Percentiles rank a stretch among this genome's conserved stretches.
phyloP scores from a whole-genome alignment of 2,888 invertebrate species.

The Limenitis camilla region DNA sequence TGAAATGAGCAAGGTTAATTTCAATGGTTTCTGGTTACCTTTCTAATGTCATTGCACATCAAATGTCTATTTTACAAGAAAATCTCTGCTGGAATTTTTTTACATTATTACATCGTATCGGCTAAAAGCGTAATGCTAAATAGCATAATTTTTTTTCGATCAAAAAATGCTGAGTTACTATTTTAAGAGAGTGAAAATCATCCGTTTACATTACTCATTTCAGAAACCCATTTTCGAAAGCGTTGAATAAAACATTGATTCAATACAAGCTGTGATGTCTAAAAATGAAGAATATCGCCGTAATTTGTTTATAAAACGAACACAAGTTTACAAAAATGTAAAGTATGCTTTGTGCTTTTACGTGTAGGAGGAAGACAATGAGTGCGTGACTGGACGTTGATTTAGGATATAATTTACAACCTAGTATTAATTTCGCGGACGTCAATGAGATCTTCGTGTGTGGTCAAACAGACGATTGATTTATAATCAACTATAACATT shows the following conservation, averaged over 20 bases:
- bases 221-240: too few relatives aligned
- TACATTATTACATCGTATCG: too few relatives aligned
- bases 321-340: constrained; percentile 14
- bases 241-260: too few relatives aligned
- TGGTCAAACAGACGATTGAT: constrained; percentile 31
- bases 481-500: constrained; percentile 28
- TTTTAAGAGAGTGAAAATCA: too few relatives aligned
- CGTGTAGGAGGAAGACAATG: constrained; percentile 8
- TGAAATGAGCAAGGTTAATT: background rate
- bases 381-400: constrained; percentile 11
- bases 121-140: too few relatives aligned
- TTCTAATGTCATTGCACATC: background rate
- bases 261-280: background rate
- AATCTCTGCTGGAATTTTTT: too few relatives aligned
- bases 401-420: constrained; percentile 15
- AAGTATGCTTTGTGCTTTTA: constrained; percentile 17
- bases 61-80: too few relatives aligned
- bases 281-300: background rate
- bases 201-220: too few relatives aligned
- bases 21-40: background rate
- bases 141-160: too few relatives aligned
- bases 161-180: too few relatives aligned
- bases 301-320: constrained; percentile 10
- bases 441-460: constrained; percentile 28
- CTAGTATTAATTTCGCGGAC: constrained; percentile 18